phyloP scores from a whole-genome alignment of 2,113 vertebrate species.

The Amazona guildingii region DNA sequence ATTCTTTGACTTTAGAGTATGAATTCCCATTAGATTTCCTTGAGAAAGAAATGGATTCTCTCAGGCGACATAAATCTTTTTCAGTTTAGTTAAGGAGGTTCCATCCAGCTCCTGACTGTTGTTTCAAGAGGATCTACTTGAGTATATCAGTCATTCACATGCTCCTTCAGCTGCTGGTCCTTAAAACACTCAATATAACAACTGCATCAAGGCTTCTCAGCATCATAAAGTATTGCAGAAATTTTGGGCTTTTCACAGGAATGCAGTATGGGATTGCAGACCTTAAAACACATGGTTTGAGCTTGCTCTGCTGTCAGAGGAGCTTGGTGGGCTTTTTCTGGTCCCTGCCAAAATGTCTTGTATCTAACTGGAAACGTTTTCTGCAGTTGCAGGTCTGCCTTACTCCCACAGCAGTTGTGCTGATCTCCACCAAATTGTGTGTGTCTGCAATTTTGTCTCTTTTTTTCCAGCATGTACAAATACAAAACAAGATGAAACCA shows the following conservation, averaged over 20 bases:
- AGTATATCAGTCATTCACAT: not conserved
- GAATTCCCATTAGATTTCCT: not conserved
- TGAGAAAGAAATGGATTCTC: not conserved
- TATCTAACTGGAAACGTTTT: not conserved
- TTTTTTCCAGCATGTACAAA: not conserved
- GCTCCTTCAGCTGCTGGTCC: not conserved
- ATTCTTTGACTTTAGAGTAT: not conserved
- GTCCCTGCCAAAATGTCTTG: not conserved
- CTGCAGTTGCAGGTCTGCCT: not conserved
- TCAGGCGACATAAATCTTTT: not conserved
- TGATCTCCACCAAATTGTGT: not conserved
- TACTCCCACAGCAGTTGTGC: accelerated
- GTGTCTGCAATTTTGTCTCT: not conserved
- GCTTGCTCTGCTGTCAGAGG: not conserved
- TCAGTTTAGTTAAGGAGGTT: not conserved
- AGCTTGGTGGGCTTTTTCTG: not conserved
- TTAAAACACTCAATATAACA: not conserved
- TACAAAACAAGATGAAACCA: not conserved
- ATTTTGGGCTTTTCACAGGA: not conserved
- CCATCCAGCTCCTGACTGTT: not conserved
- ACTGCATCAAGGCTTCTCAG: not conserved
- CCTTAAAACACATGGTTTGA: not conserved
- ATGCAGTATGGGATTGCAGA: not conserved
- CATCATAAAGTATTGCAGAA: not conserved
- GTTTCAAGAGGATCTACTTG: not conserved